Base-by-base conservation (phyloP, 92 coral and sea anemone genomes). In the Epizoanthus ramosus region DNA sequence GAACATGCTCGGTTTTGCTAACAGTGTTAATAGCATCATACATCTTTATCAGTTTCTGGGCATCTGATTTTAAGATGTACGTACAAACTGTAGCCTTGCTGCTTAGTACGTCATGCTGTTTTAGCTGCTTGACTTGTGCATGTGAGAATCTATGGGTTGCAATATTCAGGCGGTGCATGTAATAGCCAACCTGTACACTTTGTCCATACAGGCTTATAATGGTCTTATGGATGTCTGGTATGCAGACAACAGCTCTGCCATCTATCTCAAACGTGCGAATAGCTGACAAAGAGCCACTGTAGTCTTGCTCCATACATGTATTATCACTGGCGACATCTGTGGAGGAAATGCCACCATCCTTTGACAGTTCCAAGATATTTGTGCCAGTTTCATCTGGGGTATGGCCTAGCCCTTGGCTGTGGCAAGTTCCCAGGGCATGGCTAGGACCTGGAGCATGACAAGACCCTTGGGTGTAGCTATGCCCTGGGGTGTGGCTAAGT, bases 41-140 rank as follows among this genome's bases (percentile, higher is more conserved):
- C 97, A 93, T 93, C 73, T 88, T 86, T 28, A 93, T 81, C 76
- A 93, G 60, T n/a, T 93, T 86, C 60, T 85, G 84, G 3, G 97
- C 97, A 83, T 93, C 97, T 18, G 86, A 58, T 81, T 93, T 93
- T n/a, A 85, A 73, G 3, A 93, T 93, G 76, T 90, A 93, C 0
- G 97, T 93, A 76, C 97, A 93, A 15, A 93, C 84, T 8, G 94
- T 93, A 18, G 97, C 97, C 67, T 89, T 93, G 6, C 90, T 68
- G 75, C 93, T 93, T 75, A 93, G n/a, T 8, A 92, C 93, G 64
- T 86, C 64, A 31, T 91, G 90, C 5, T 88, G 89, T 56, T 93
- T 93, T 17, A 93, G 92, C 56, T 86, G 85, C 76, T 93, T 91
- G 25, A 93, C 90, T 8, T 80, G 89, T 6, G 71, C 77, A 8